Base-by-base conservation (phyloP, 2,113 vertebrate genomes). In the Mobula birostris region DNA sequence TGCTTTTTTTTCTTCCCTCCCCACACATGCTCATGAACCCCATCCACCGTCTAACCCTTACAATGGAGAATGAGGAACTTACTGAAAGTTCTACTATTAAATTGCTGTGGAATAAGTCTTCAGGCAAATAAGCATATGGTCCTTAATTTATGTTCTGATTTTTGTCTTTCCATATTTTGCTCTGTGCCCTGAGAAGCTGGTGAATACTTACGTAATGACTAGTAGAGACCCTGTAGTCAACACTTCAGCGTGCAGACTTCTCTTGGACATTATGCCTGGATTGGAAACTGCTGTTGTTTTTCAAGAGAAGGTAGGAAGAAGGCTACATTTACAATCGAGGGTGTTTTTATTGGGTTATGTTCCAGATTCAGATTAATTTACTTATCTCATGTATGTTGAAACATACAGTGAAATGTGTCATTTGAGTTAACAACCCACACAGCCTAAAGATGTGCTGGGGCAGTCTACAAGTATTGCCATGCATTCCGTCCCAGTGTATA, bases 131-230 rank as follows among this genome's bases (percentile, higher is more conserved):
- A 72, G 21, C 61, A 36, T 90, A 19, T 29, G 1, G 5, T 88
- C 29, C 56, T 87, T n/a, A 29, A 24, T 58, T 72, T 94, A 14
- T 77, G 9, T 74, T 68, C 6, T 76, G 56, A 83, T 17, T 36
- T 2, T 66, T 40, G 32, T 15, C 66, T 80, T 94, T 88, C 74
- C 94, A 76, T 32, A 68, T 66, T 19, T 48, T 11, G 66, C 29
- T 27, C 2, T 7, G 15, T 17, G 29, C 17, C 29, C 14, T 90
- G 85, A 27, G 88, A 94, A 99, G 99, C 96, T 99, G 95, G 98
- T 99, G 95, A 99, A 99, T 95, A 98, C 98, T 27, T 99, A 99
- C 4, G 98, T 99, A 95, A 99, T 99, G 99, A 99, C 98, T 94
- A 99, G 99, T 96, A 97, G 99, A 96, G 99, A 99, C 94, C 97